Evolutionary conservation across 23 tunicate genomes (phyloP).

Genomic region (Botrylloides violaceus): DNA sequence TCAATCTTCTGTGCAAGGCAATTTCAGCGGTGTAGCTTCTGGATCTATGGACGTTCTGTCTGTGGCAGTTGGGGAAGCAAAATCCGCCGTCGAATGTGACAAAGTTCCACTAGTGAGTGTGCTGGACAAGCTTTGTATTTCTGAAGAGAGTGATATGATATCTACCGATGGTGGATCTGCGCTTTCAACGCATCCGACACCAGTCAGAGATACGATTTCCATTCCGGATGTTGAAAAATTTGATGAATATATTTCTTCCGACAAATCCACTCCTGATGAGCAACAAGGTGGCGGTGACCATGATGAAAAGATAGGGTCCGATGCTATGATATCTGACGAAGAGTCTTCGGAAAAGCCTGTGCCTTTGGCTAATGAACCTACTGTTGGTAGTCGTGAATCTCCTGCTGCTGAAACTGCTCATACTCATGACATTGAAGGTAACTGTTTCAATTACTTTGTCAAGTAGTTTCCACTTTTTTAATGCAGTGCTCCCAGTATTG

Average conservation of each 20-base stretch:
- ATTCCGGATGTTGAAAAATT: not conserved
- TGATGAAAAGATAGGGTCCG: no score
- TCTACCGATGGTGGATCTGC: slow-evolving; percentile 8
- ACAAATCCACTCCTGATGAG: not conserved
- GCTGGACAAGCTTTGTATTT: not conserved
- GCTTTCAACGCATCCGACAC: not conserved
- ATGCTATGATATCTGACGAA: no score
- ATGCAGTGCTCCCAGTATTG: no score
- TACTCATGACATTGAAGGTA: no score
- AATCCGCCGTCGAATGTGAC: not conserved
- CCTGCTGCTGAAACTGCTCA: no score
- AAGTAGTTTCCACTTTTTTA: no score
- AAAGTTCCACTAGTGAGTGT: not conserved
- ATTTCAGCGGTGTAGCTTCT: no score
- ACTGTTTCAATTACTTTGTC: no score
- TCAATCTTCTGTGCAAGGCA: not conserved
- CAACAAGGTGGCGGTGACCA: no score
- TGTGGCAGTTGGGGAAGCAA: not conserved
- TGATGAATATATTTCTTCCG: slow-evolving; percentile 9
- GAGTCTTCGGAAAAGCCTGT: no score
- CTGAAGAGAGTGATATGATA: slow-evolving; percentile 12
- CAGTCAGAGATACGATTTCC: not conserved
- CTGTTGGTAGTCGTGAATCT: no score
- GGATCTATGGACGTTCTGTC: not conserved
- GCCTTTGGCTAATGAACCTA: no score